Base-by-base conservation (phyloP, 1,140 invertebrate genomes). In the Scylla paramamosain region DNA sequence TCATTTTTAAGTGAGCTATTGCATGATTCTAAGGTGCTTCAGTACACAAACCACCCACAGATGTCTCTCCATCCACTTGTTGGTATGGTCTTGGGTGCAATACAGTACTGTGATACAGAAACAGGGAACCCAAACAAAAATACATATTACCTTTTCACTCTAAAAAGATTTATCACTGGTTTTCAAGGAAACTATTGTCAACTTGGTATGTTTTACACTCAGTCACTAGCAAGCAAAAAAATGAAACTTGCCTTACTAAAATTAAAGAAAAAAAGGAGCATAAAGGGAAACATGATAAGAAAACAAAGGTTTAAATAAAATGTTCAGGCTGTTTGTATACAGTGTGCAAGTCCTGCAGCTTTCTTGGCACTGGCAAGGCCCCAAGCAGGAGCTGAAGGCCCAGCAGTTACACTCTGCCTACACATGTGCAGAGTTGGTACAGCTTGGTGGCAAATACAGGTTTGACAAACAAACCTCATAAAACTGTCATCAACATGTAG, bases 151-250 rank as follows among this genome's bases (percentile, higher is more conserved):
- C 4, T 7, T n/a, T n/a, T 77, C n/a, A n/a, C 20, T 77, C 20
- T n/a, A 77, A n/a, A n/a, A 77, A 20, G 8, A 77, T n/a, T 20
- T n/a, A 77, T n/a, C 0, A 77, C 20, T 77, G 67, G 20, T 77
- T 20, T 77, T 77, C 45, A 90, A 90, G n/a, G 39, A 90, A 46
- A 90, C 45, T 48, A 59, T 59, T 90, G 88, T 16, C 25, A 90
- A 90, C 39, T 48, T 0, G 20, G 20, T 90, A 90, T 28, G 32
- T 12, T n/a, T 48, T 46, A 90, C n/a, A 52, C 32, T 45, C 45
- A 90, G 88, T 16, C 14, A 28, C 28, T 39, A 28, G 39, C 28
- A 90, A 90, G 16, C 10, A 77, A n/a, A 0, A n/a, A 0, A 48
- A 28, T 12, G 3, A 77, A 77, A 77, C 0, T 20, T n/a, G n/a